Conservation (phyloP, 2,113 vertebrate species). For the Zosterops borbonicus region DNA sequence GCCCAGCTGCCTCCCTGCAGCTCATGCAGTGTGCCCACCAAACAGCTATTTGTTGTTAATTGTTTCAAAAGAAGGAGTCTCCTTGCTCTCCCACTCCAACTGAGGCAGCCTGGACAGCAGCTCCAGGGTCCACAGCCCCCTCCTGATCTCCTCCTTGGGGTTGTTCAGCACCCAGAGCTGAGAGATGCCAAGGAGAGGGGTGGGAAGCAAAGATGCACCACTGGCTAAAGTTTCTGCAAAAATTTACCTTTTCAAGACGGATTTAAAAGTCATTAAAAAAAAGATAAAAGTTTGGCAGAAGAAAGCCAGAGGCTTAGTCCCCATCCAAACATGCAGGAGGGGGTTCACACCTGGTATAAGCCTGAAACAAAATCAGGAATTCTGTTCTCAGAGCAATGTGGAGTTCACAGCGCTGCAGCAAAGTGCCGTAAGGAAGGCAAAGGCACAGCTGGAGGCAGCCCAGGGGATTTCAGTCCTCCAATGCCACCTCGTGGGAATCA, state of each 20-base stretch:
- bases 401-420: accelerated
- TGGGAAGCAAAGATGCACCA: background rate
- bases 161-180: background rate
- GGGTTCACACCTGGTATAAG: accelerated
- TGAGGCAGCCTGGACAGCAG: background rate
- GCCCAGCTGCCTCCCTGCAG: background rate
- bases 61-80: background rate
- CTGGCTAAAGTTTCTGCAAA: background rate
- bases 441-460: accelerated
- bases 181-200: background rate
- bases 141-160: background rate
- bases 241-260: accelerated
- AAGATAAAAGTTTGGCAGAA: background rate
- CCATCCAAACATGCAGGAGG: background rate
- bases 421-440: background rate
- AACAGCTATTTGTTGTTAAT: background rate
- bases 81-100: accelerated
- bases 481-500: constrained; percentile 68
- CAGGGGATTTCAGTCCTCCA: background rate
- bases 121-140: background rate
- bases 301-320: background rate
- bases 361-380: background rate
- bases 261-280: background rate
- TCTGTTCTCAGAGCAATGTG: accelerated
- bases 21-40: accelerated